These are phyloP conservation scores for Zoanthus gigantus DNA, from an alignment of 92 coral and sea anemone species.

Conservation along the genomic window DNA sequence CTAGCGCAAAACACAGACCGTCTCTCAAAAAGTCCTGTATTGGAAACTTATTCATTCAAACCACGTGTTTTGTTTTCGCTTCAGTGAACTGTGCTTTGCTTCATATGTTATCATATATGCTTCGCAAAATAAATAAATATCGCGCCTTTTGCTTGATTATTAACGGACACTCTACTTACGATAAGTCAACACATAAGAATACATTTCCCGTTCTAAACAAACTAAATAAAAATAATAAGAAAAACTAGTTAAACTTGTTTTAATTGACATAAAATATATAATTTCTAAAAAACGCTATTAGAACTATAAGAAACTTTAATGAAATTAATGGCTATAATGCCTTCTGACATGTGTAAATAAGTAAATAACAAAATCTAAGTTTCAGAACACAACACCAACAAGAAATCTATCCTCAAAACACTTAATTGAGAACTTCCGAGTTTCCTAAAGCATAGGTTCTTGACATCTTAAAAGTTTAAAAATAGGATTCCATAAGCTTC, in stretches of 20 bases:
- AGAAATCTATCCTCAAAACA: conserved; percentile 21
- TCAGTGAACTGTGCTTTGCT: neutral
- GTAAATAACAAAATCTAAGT: neutral
- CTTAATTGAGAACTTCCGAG: conserved; percentile 8
- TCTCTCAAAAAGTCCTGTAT: too few species aligned
- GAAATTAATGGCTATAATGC: conserved; percentile 2
- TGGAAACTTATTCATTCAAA: neutral
- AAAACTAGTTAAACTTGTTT: neutral
- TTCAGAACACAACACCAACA: conserved; percentile 14
- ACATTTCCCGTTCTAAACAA: neutral
- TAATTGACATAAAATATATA: neutral
- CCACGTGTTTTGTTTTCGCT: conserved; percentile 9
- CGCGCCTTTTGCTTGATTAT: neutral
- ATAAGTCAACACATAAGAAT: neutral
- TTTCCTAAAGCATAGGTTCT: neutral
- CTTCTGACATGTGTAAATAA: neutral
- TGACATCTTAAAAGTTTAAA: neutral
- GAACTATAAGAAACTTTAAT: neutral
- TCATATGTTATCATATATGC: neutral
- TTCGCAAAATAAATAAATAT: neutral
- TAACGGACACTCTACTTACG: neutral
- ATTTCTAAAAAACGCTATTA: neutral
- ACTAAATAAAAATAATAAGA: neutral
- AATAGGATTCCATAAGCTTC: neutral
- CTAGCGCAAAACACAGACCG: too few species aligned